A percentile compares a stretch with the other conserved stretches of the same genome.
These are phyloP conservation scores for Sander vitreus DNA, from an alignment of 2,113 vertebrate species.

Conservation along the genomic window DNA sequence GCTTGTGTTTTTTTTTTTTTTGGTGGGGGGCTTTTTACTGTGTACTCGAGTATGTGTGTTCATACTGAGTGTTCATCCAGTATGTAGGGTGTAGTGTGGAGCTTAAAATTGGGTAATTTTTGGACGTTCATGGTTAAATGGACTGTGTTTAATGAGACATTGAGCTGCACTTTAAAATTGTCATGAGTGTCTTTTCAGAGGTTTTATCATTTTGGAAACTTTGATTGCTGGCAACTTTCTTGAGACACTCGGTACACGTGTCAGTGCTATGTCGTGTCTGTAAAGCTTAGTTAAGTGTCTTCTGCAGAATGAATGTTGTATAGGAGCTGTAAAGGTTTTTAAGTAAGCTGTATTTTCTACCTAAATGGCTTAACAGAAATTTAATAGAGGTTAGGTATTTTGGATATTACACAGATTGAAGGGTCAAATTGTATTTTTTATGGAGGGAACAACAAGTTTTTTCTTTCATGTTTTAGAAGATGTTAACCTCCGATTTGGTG, in stretches of 20 bases:
- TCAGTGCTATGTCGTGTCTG: background rate
- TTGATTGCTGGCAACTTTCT: background rate
- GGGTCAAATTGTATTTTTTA: background rate
- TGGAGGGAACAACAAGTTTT: background rate
- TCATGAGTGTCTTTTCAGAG: background rate
- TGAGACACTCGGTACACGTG: background rate
- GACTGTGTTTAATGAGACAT: constrained; percentile 12
- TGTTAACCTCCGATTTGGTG: background rate
- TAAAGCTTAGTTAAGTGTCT: background rate
- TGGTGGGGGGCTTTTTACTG: background rate
- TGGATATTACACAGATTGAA: background rate
- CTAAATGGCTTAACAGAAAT: background rate
- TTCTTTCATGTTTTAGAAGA: background rate
- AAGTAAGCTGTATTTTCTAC: background rate
- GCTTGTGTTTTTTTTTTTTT: background rate
- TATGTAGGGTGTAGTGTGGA: background rate
- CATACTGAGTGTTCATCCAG: background rate
- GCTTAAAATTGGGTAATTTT: background rate
- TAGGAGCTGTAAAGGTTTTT: background rate
- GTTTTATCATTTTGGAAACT: background rate
- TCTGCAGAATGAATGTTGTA: background rate
- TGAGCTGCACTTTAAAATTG: background rate
- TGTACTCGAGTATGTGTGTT: background rate
- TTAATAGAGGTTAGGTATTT: background rate
- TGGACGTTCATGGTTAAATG: background rate